phyloP scores from a whole-genome alignment of 1,140 invertebrate genomes.

The Drosophila grimshawi region DNA sequence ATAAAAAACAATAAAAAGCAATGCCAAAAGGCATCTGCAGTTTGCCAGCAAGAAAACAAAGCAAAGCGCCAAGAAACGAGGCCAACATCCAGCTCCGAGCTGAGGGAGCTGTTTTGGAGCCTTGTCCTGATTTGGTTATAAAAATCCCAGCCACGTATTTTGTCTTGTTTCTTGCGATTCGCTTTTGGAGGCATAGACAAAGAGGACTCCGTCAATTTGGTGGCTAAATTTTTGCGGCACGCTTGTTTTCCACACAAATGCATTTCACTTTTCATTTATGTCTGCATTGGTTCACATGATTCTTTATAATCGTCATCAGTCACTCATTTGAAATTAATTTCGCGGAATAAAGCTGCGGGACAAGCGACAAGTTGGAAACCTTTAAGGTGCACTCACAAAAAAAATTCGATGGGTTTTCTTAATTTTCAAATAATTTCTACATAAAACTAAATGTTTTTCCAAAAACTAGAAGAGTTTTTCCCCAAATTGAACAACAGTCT shows the following conservation, averaged over 20 bases:
- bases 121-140: conserved; percentile 80
- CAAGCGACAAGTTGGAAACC: not conserved
- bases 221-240: not conserved
- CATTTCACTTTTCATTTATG: conserved; percentile 69
- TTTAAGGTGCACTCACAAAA: not conserved
- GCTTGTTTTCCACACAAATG: conserved; percentile 60
- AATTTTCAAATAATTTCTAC: too few relatives aligned
- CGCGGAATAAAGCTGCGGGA: conserved; percentile 57
- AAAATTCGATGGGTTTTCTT: too few relatives aligned
- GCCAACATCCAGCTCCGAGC: conserved; percentile 40
- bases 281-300: conserved; percentile 28
- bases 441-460: too few relatives aligned
- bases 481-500: too few relatives aligned
- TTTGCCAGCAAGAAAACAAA: conserved; percentile 35
- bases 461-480: too few relatives aligned
- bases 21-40: conserved; percentile 69
- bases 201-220: not conserved
- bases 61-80: conserved; percentile 48
- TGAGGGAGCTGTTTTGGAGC: not conserved
- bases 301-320: conserved; percentile 58
- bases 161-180: conserved; percentile 28
- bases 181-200: conserved; percentile 23
- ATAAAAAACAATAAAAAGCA: conserved; percentile 84
- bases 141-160: conserved; percentile 75
- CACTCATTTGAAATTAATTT: conserved; percentile 81